These are phyloP conservation scores for Lepisosteus oculatus DNA, from an alignment of 2,113 vertebrate genomes.

Conservation along the genomic window DNA sequence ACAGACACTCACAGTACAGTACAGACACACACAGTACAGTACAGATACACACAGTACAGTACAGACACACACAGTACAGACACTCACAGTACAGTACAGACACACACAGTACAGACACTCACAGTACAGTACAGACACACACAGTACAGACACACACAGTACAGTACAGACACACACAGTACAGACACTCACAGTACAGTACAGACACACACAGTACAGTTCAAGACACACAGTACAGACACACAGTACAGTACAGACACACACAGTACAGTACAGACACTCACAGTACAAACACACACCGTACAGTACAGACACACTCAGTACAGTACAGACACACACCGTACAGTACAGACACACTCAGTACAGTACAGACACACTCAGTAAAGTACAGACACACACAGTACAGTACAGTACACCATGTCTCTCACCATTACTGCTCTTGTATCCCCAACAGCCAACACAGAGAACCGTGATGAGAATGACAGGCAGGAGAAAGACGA, in stretches of 20 bases:
- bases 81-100: too few species aligned
- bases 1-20: background rate
- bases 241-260: background rate
- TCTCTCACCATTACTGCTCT: slow-evolving; percentile 30
- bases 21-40: too few species aligned
- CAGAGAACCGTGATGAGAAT: slow-evolving; percentile 31
- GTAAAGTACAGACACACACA: background rate
- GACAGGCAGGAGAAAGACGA: slow-evolving; percentile 27
- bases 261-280: background rate
- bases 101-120: too few species aligned
- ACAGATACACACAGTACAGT: too few species aligned
- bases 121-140: too few species aligned
- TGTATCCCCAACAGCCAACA: slow-evolving; percentile 26
- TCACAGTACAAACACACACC: too few species aligned
- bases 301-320: background rate
- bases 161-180: background rate
- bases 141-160: background rate
- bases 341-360: background rate
- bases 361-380: too few species aligned
- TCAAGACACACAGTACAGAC: background rate
- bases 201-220: background rate
- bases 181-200: background rate
- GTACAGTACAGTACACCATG: background rate
- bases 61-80: too few species aligned
- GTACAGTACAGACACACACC: too few species aligned